Evolutionary conservation across 2,888 invertebrate genomes (phyloP).

Genomic region (Sipunculus nudus): DNA sequence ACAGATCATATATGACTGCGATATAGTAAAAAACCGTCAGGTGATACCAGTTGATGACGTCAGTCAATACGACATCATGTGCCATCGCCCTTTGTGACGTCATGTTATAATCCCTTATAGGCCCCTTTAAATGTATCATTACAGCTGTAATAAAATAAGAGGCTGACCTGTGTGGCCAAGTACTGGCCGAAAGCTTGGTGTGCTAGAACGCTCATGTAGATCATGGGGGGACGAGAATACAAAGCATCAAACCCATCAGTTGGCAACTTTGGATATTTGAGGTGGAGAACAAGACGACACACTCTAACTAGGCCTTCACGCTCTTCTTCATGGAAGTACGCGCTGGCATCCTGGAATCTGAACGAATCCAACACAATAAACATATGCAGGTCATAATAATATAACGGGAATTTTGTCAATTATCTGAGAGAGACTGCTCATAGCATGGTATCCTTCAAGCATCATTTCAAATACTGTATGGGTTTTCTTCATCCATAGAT

Average conservation of each 20-base stretch:
- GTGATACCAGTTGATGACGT: too few species aligned
- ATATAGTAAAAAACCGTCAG: too few species aligned
- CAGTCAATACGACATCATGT: too few species aligned
- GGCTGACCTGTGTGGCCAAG: slow-evolving; percentile 60
- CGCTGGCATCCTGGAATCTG: slow-evolving; percentile 83
- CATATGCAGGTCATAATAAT: too few species aligned
- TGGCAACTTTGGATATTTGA: slow-evolving; percentile 81
- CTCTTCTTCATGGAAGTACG: slow-evolving; percentile 88
- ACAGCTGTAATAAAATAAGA: too few species aligned
- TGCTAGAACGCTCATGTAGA: slow-evolving; percentile 68
- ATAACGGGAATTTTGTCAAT: neutral
- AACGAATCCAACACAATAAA: neutral
- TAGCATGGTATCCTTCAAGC: neutral
- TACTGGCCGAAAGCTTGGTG: slow-evolving; percentile 63
- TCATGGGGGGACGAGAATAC: slow-evolving; percentile 81
- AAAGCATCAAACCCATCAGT: slow-evolving; percentile 86
- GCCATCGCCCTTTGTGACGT: too few species aligned
- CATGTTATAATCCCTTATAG: too few species aligned
- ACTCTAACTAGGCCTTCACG: slow-evolving; percentile 86
- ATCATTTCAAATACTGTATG: too few species aligned
- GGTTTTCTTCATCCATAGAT: too few species aligned
- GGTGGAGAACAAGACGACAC: slow-evolving; percentile 81
- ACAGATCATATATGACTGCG: too few species aligned
- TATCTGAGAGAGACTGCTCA: neutral
- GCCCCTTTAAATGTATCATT: too few species aligned